Evolutionary conservation across 2,888 invertebrate species (phyloP).

Genomic region (Eilema sororculum): DNA sequence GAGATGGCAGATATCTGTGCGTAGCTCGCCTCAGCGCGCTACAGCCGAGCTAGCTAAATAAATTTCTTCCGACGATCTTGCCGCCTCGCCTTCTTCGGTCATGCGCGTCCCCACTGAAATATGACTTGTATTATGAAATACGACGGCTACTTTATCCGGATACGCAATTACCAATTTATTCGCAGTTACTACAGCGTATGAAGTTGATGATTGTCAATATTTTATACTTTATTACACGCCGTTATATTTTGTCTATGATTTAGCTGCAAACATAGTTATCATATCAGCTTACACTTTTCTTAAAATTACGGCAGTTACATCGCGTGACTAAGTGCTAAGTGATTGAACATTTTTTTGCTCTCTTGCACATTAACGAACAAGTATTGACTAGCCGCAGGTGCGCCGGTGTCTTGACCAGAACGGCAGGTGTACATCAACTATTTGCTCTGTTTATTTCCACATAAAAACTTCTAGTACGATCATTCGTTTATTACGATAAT

Average conservation of each 20-base stretch:
- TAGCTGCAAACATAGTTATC: no score
- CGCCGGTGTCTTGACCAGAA: conserved; percentile 53
- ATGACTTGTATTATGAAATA: conserved; percentile 75
- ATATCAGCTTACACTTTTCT: background rate
- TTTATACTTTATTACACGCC: conserved; percentile 2
- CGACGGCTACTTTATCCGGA: conserved; percentile 62
- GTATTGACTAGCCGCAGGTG: conserved; percentile 51
- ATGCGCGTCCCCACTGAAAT: conserved; percentile 63
- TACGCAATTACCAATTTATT: conserved; percentile 63
- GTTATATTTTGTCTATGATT: background rate
- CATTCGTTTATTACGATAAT: conserved; percentile 21
- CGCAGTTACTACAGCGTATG: conserved; percentile 53
- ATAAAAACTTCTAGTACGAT: conserved; percentile 27
- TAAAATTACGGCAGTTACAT: conserved; percentile 13
- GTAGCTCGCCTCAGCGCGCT: conserved; percentile 51
- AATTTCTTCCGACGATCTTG: conserved; percentile 63
- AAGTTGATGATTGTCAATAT: conserved; percentile 55
- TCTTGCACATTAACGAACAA: conserved; percentile 26
- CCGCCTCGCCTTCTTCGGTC: conserved; percentile 56
- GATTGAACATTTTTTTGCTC: conserved; percentile 35
- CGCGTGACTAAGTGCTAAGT: conserved; percentile 25
- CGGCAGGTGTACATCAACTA: conserved; percentile 63
- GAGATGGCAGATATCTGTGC: conserved; percentile 76
- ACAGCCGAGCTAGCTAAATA: conserved; percentile 59
- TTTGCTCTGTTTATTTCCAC: conserved; percentile 57